Evolutionary conservation across 2,113 vertebrate genomes (phyloP), one percentile per base, ranked within the genome.

Genomic region (Rattus rattus): DNA sequence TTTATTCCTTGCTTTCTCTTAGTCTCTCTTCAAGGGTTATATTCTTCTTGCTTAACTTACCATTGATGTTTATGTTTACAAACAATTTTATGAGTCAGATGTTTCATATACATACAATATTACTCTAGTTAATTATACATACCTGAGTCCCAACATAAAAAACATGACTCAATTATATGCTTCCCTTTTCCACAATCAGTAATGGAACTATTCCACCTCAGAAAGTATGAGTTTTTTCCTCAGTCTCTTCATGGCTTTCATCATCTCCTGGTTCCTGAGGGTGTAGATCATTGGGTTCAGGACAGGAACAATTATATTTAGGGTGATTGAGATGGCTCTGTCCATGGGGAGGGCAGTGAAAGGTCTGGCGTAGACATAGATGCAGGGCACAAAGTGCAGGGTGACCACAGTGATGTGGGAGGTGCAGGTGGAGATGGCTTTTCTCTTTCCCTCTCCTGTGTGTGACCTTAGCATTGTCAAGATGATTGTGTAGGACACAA

Each of bases 261-360:
- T 94, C 88, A 94, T 94, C 36, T 94, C 94, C 4, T 91, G 70
- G 70, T 91, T 94, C 70, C 39, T 56, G 28, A 94, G 49, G 3
- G 88, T 91, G n/a, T 91, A 94, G 70, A 94, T 86, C n/a, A 91
- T 2, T 33, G 80, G 88, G 70, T 94, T 94, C 0, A 94, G 33
- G 47, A 94, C 47, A 20, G 93, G 93, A 30, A 69, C 56, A 65
- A 91, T 69, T 10, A 85, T 24, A 6, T 63, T 86, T 73, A 86
- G 47, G 49, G n/a, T 91, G 72, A 91, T 1, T 5, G 70, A 69
- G 20, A 91, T 19, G 19, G 61, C 70, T 69, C 20, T 85, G n/a
- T 91, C 88, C n/a, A 14, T 56, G 49, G 94, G 87, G 59, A 94
- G 88, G n/a, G 80, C 61, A 1, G 59, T 86, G 61, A 91, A 94